Percentiles rank a stretch among this genome's conserved stretches.
Conservation (phyloP, 2,113 vertebrate genomes). For the Mirounga angustirostris region DNA sequence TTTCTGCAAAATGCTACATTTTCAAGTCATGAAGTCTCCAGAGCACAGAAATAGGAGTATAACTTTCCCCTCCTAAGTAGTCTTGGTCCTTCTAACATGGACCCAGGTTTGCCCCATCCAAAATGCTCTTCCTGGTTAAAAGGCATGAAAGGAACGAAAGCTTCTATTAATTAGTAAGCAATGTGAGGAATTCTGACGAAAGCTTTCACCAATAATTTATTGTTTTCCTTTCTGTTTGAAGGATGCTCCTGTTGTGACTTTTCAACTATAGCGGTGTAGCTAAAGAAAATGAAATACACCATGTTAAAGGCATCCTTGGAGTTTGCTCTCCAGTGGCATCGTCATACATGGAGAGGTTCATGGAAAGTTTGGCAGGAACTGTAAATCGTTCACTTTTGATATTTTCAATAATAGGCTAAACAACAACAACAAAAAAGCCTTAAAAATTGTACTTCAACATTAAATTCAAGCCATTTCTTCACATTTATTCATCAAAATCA, state of each 20-base stretch:
- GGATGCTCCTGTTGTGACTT: background rate
- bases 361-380: background rate
- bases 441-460: background rate
- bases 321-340: background rate
- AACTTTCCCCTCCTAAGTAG: slow-evolving; percentile 37
- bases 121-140: slow-evolving; percentile 9
- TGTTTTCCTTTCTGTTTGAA: slow-evolving; percentile 20
- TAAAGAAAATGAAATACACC: background rate
- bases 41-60: background rate
- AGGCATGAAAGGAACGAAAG: background rate
- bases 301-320: background rate
- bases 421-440: background rate
- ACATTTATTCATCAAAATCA: background rate
- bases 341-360: background rate
- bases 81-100: background rate
- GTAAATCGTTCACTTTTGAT: background rate
- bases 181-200: background rate
- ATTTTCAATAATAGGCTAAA: background rate
- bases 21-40: slow-evolving; percentile 46
- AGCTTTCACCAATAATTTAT: background rate
- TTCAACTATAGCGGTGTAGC: background rate
- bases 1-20: slow-evolving; percentile 24
- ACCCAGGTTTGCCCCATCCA: background rate
- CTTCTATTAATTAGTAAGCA: background rate
- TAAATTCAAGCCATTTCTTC: slow-evolving; percentile 32